These are phyloP conservation scores for Lasaia peninsularis DNA, from an alignment of 1,140 invertebrate species.

Conservation along the genomic window DNA sequence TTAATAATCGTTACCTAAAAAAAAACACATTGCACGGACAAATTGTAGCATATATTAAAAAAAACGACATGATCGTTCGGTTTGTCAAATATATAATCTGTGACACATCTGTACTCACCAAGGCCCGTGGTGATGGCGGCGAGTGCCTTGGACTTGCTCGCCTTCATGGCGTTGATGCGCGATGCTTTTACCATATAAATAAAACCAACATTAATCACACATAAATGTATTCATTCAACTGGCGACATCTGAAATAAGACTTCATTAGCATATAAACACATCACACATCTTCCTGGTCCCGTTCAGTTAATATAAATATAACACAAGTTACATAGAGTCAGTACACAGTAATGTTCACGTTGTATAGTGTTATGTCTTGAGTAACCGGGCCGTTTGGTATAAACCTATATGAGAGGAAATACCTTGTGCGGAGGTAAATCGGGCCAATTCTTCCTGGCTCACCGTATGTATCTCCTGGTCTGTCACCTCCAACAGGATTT, in stretches of 20 bases:
- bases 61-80: background rate
- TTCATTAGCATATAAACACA: slow-evolving; percentile 60
- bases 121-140: slow-evolving; percentile 73
- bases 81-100: background rate
- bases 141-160: slow-evolving; percentile 76
- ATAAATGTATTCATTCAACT: slow-evolving; percentile 60
- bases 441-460: slow-evolving; percentile 83
- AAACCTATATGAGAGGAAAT: slow-evolving; percentile 64
- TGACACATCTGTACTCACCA: slow-evolving; percentile 57
- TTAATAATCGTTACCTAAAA: background rate
- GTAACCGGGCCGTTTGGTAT: slow-evolving; percentile 46
- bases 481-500: slow-evolving; percentile 95
- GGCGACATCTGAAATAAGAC: slow-evolving; percentile 74
- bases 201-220: slow-evolving; percentile 76
- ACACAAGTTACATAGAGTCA: slow-evolving; percentile 46
- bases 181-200: slow-evolving; percentile 79
- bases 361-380: slow-evolving; percentile 51
- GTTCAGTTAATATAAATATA: slow-evolving; percentile 30
- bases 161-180: slow-evolving; percentile 74
- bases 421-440: slow-evolving; percentile 76
- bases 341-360: slow-evolving; percentile 40
- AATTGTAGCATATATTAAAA: too few species aligned
- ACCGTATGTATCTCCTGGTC: slow-evolving; percentile 90
- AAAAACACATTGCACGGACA: too few species aligned
- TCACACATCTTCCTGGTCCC: slow-evolving; percentile 37